These are phyloP conservation scores for Poecile atricapillus DNA, from an alignment of 2,113 vertebrate genomes.

Conservation along the genomic window DNA sequence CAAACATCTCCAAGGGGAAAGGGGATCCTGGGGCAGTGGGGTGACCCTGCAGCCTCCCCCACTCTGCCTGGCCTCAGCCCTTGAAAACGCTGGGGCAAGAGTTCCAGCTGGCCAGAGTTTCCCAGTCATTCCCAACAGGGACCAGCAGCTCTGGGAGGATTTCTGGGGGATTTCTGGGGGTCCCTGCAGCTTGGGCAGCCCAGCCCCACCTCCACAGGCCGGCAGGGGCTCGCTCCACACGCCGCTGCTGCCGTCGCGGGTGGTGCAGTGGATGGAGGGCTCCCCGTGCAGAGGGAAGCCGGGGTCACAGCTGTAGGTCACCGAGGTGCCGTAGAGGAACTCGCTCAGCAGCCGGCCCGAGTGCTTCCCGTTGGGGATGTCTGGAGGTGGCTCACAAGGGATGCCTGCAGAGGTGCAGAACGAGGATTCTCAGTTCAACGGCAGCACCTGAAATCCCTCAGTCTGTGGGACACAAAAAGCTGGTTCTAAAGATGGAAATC, in stretches of 20 bases:
- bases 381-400: slow-evolving; percentile 45
- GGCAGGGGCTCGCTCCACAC: slow-evolving; percentile 57
- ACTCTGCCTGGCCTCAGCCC: neutral
- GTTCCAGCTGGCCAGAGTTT: neutral
- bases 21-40: neutral
- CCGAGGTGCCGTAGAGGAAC: slow-evolving; percentile 38
- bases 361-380: slow-evolving; percentile 55
- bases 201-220: slow-evolving; percentile 3
- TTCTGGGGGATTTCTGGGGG: neutral
- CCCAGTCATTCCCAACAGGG: fast-evolving
- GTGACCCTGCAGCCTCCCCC: neutral
- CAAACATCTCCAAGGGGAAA: neutral
- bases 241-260: slow-evolving; percentile 29
- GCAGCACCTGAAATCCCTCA: neutral
- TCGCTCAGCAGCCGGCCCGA: neutral
- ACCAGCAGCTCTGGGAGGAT: fast-evolving
- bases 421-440: neutral
- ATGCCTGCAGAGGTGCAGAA: slow-evolving; percentile 44
- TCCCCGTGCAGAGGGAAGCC: slow-evolving; percentile 46
- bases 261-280: slow-evolving; percentile 62
- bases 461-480: neutral
- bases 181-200: fast-evolving
- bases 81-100: neutral
- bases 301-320: slow-evolving; percentile 23
- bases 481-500: neutral